Conservation (phyloP, 2,797 vertebrate genomes). For the Antennarius maculatus region DNA sequence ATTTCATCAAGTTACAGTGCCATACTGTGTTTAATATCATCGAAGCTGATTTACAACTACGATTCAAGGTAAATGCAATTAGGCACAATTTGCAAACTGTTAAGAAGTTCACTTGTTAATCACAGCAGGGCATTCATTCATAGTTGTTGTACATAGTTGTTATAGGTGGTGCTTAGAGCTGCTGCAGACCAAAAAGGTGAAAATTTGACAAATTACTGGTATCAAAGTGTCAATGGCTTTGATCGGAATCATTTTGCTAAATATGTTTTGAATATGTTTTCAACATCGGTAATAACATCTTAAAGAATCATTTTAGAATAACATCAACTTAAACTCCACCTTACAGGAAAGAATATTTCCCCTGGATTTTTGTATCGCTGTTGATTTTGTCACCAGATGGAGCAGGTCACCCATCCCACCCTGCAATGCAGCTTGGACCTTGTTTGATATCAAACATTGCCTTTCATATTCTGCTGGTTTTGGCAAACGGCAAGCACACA, state of each 20-base stretch:
- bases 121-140: background rate
- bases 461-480: conserved; percentile 9
- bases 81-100: background rate
- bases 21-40: background rate
- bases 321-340: background rate
- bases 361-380: background rate
- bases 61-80: conserved; percentile 16
- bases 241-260: background rate
- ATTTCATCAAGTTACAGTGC: background rate
- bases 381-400: background rate
- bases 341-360: background rate
- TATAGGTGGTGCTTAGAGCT: background rate
- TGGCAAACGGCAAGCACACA: conserved; percentile 5
- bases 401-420: conserved; percentile 5
- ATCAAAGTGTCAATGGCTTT: background rate
- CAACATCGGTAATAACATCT: background rate
- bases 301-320: background rate
- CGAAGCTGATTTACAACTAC: conserved; percentile 1
- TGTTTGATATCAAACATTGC: conserved; percentile 27
- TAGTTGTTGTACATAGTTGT: background rate
- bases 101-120: conserved; percentile 1
- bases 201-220: background rate
- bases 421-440: background rate
- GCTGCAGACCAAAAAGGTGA: background rate
- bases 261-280: background rate